Conservation (phyloP, 2,888 invertebrate species). For the Chalcosyrphus nemorum region DNA sequence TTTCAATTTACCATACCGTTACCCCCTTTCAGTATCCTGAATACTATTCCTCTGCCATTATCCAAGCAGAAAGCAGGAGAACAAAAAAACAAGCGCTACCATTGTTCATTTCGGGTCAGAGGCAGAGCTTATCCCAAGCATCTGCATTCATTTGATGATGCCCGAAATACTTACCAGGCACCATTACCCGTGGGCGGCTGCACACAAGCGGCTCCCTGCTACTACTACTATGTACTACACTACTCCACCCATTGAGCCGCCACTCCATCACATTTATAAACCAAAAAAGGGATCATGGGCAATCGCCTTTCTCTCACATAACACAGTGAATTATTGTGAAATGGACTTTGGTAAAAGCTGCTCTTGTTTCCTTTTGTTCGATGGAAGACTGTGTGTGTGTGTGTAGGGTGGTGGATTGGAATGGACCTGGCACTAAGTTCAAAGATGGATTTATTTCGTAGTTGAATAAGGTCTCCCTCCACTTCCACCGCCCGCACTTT, state of each 20-base stretch:
- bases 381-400: not conserved
- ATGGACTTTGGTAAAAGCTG: slow-evolving; percentile 69
- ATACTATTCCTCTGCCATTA: slow-evolving; percentile 58
- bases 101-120: slow-evolving; percentile 64
- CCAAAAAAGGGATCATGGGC: slow-evolving; percentile 72
- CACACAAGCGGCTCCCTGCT: slow-evolving; percentile 32
- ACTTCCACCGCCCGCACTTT: not conserved
- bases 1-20: slow-evolving; percentile 70
- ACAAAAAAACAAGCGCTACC: slow-evolving; percentile 34
- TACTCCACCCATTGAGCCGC: not conserved
- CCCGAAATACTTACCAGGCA: slow-evolving; percentile 68
- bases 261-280: slow-evolving; percentile 63
- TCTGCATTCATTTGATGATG: slow-evolving; percentile 72
- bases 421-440: slow-evolving; percentile 66
- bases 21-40: slow-evolving; percentile 31
- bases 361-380: slow-evolving; percentile 54
- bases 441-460: slow-evolving; percentile 69
- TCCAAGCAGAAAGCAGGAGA: slow-evolving; percentile 24
- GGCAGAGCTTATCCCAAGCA: slow-evolving; percentile 69
- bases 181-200: slow-evolving; percentile 61
- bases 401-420: slow-evolving; percentile 20
- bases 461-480: slow-evolving; percentile 45
- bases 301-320: slow-evolving; percentile 72
- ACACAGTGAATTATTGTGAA: slow-evolving; percentile 73
- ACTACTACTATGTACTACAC: too few species aligned